Evolutionary conservation across 2,113 vertebrate species (phyloP), one percentile per base, ranked within the genome.

Genomic region (Albula glossodonta): DNA sequence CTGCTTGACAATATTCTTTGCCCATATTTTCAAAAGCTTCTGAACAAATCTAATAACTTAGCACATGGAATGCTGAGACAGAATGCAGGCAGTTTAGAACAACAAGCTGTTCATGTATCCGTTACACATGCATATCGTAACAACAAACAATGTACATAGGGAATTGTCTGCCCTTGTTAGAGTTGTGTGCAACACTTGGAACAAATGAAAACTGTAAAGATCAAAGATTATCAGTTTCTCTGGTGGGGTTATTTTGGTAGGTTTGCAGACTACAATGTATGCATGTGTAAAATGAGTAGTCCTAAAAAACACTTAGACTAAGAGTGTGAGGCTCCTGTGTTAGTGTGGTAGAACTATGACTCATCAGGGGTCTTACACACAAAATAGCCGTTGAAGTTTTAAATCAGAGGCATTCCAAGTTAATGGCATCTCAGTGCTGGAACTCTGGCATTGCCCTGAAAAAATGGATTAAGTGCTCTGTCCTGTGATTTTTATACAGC

Each of bases 391-490:
- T 25, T 74, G 31, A 31, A 74, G 70, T 31, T 31, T 25, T 22
- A 74, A 25, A 74, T 74, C 12, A 8, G 22, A 31, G n/a, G 31
- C 70, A 74, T 74, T 74, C 70, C 70, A 1, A 10, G 70, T n/a
- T 74, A 74, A 74, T 74, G 70, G 70, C 70, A 10, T 74, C 70
- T 25, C n/a, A 74, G n/a, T 22, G n/a, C 19, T 10, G 70, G 25
- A n/a, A 17, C 63, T 1, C 17, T 70, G 63, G 13, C 19, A 70
- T 70, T 13, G n/a, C 70, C 25, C n/a, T 31, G 70, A 31, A n/a
- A 74, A n/a, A 74, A 74, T 74, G 70, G n/a, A 74, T 74, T 74
- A 74, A 74, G 70, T 74, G n/a, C 70, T 74, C 70, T 74, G 70
- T 74, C 70, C 70, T 74, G 70, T 74, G 70, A 74, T 31, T 74